A percentile compares a stretch with the other conserved stretches of the same genome.
phyloP scores from a whole-genome alignment of 2,797 vertebrate genomes.

The Eptatretus atami region DNA sequence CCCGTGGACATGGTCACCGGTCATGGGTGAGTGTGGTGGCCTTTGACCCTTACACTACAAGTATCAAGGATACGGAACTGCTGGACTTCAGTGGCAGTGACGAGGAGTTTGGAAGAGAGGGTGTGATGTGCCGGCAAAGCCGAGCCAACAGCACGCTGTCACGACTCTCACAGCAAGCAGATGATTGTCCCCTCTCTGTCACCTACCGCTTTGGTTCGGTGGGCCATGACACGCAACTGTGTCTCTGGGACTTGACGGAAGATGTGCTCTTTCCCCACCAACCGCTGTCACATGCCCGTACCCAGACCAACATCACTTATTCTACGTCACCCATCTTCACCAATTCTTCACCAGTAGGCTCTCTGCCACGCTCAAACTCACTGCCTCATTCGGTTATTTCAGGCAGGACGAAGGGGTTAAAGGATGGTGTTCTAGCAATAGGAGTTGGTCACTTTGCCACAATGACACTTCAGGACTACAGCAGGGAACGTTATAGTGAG shows the following conservation, averaged over 20 bases:
- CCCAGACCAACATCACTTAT: constrained; percentile 17
- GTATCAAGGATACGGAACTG: constrained; percentile 30
- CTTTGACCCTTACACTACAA: constrained; percentile 43
- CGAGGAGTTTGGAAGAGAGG: constrained; percentile 21
- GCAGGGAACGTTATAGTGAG: constrained; percentile 25
- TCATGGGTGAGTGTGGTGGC: constrained; percentile 74
- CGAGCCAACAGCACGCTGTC: constrained; percentile 34
- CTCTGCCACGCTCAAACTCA: constrained; percentile 48
- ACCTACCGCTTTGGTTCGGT: constrained; percentile 60
- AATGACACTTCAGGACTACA: constrained; percentile 29
- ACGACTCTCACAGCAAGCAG: constrained; percentile 27
- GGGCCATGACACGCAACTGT: constrained; percentile 67
- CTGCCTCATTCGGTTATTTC: constrained; percentile 24
- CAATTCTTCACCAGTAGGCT: constrained; percentile 20
- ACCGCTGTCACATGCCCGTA: constrained; percentile 34
- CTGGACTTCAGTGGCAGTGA: constrained; percentile 25
- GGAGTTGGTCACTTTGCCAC: constrained; percentile 53
- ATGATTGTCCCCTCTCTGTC: constrained; percentile 19
- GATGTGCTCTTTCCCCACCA: constrained; percentile 36
- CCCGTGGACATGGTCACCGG: constrained; percentile 51
- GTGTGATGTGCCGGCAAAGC: constrained; percentile 20
- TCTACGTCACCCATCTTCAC: constrained; percentile 10
- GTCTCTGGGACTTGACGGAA: constrained; percentile 61
- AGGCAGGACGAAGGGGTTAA: constrained; percentile 10
- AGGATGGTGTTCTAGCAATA: constrained; percentile 14